phyloP scores from a whole-genome alignment of 23 tunicate genomes.

The Trididemnum miniatum region DNA sequence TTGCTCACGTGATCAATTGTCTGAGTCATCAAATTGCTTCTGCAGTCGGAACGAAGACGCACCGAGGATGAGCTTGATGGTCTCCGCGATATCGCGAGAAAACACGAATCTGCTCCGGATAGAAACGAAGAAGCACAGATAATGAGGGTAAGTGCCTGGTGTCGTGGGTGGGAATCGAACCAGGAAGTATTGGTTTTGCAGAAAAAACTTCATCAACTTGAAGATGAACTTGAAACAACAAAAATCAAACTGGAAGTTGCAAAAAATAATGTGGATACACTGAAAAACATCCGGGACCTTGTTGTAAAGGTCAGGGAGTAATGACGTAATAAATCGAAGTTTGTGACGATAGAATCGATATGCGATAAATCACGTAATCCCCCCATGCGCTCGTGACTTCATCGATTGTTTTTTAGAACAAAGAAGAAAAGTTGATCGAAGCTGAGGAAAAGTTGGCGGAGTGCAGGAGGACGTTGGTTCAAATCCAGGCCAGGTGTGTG shows the following conservation, averaged over 20 bases:
- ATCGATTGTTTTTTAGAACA: not conserved
- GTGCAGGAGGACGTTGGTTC: not conserved
- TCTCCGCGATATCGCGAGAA: no score
- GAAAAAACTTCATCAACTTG: not conserved
- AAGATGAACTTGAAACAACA: constrained; percentile 3
- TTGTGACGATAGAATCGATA: no score
- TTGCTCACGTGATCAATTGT: no score
- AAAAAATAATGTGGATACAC: not conserved
- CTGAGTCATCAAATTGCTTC: no score
- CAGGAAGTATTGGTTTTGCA: not conserved
- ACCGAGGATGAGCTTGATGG: no score
- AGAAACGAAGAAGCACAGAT: no score
- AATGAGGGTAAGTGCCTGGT: no score
- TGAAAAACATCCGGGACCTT: not conserved
- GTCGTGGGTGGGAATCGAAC: no score
- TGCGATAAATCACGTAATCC: no score
- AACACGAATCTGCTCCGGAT: no score
- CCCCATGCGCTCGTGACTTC: no score
- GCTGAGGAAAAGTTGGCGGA: not conserved
- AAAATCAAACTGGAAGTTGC: constrained; percentile 1
- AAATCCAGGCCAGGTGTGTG: not conserved
- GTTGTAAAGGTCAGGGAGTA: not conserved
- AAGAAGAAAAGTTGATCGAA: constrained; percentile 1
- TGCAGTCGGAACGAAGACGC: no score
- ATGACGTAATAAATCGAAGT: not conserved